phyloP scores from a whole-genome alignment of 2,797 vertebrate species.

The Phyllotis vaccarum region DNA sequence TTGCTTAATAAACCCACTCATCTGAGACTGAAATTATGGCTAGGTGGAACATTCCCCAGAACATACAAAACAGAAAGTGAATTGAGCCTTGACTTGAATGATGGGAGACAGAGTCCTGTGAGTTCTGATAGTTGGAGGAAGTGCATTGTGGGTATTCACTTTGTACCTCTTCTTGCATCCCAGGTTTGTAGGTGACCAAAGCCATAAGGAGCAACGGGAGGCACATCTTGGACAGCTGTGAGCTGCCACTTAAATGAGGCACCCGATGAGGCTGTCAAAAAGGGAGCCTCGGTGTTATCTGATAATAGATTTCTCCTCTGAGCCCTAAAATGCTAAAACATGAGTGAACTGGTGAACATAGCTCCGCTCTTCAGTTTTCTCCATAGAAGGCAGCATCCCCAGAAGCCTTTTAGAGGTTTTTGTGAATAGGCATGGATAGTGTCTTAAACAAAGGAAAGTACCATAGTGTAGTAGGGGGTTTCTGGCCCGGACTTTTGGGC shows the following conservation, averaged over 20 bases:
- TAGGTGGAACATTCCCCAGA: not conserved
- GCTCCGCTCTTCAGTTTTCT: not conserved
- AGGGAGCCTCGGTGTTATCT: not conserved
- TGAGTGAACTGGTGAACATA: not conserved
- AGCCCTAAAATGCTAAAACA: not conserved
- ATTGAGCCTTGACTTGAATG: not conserved
- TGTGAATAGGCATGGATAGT: not conserved
- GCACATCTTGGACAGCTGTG: slow-evolving; percentile 11
- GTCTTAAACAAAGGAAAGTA: not conserved
- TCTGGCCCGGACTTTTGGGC: no score
- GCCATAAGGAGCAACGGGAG: not conserved
- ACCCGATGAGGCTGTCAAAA: slow-evolving; percentile 1
- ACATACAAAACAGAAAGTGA: not conserved
- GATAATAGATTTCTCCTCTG: slow-evolving; percentile 39
- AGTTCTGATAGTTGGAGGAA: not conserved
- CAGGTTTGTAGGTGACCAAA: not conserved
- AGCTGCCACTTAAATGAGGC: slow-evolving; percentile 30
- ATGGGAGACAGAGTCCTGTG: not conserved
- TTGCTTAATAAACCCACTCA: not conserved
- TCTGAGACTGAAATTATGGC: not conserved
- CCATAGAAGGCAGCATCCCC: not conserved
- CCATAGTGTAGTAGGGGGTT: no score
- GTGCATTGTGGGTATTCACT: not conserved
- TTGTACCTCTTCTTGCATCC: no score
- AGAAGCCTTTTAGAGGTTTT: not conserved